Evolutionary conservation across 2,888 invertebrate species (phyloP).

Genomic region (Lingula anatina): DNA sequence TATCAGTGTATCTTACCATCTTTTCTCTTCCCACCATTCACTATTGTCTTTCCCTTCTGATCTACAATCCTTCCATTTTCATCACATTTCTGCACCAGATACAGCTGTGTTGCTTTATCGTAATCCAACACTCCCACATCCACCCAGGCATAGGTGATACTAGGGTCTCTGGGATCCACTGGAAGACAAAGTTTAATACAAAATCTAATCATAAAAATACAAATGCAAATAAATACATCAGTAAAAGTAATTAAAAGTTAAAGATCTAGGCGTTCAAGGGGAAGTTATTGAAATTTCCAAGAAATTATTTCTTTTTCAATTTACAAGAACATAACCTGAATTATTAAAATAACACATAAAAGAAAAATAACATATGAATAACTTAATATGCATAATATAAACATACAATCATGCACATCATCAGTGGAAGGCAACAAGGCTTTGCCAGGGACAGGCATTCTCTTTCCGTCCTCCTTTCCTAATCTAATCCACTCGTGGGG

Average conservation of each 20-base stretch:
- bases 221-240: too few relatives aligned
- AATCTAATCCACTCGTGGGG: conserved; percentile 71
- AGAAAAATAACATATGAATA: neutral
- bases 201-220: too few relatives aligned
- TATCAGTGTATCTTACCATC: conserved; percentile 21
- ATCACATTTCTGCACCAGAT: conserved; percentile 47
- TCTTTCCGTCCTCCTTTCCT: conserved; percentile 64
- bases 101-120: conserved; percentile 32
- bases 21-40: conserved; percentile 34
- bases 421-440: conserved; percentile 62
- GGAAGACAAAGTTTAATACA: too few relatives aligned
- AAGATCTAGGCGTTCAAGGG: too few relatives aligned
- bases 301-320: too few relatives aligned
- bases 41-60: conserved; percentile 29
- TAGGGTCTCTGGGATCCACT: conserved; percentile 44
- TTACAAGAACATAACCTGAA: too few relatives aligned
- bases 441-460: conserved; percentile 69
- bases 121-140: conserved; percentile 65
- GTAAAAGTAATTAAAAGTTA: too few relatives aligned
- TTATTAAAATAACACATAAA: conserved; percentile 1
- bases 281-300: too few relatives aligned
- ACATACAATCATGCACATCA: too few relatives aligned
- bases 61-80: conserved; percentile 31
- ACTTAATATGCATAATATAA: neutral
- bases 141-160: conserved; percentile 58